Evolutionary conservation across 1,140 invertebrate species (phyloP), one percentile per base, ranked within the genome.

Genomic region (Gonatopus flavifemur): DNA sequence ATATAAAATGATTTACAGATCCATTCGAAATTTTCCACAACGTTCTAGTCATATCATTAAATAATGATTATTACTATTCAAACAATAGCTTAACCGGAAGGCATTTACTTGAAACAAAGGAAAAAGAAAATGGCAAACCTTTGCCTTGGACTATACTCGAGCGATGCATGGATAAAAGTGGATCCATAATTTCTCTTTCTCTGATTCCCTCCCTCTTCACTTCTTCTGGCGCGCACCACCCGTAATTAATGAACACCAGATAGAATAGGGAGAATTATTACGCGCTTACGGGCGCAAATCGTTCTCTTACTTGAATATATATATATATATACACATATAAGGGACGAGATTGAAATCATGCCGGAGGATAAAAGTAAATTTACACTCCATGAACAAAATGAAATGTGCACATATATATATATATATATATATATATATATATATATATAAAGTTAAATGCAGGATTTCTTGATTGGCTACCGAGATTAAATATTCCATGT

Each of bases 191-290:
- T 72, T 41, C 64, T 71, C 66, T 64, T 53, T 56, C 52, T 57
- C 60, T 64, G 52, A 66, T 61, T 48, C 38, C 46, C 59, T 62
- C 43, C 50, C 49, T 48, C n/a, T n/a, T n/a, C n/a, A n/a, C n/a
- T n/a, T n/a, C n/a, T n/a, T n/a, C n/a, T 38, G 52, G 55, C 55
- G 49, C 50, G 58, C 21, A 47, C 47, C 42, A 39, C 41, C 33
- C 51, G 67, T 62, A 72, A 72, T 72, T 72, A 72, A 72, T 67
- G 69, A 69, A 69, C 69, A 67, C 53, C 64, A 55, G 59, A 57
- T 64, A 72, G 64, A 72, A 70, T 72, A 66, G 62, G 57, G 66
- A 70, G 66, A 72, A 63, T 62, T 70, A 70, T 71, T 62, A 66
- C 69, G 37, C 57, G 62, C 59, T 69, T 66, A 65, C 66, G 53